phyloP scores from a whole-genome alignment of 2,113 vertebrate genomes.

The Limanda limanda region DNA sequence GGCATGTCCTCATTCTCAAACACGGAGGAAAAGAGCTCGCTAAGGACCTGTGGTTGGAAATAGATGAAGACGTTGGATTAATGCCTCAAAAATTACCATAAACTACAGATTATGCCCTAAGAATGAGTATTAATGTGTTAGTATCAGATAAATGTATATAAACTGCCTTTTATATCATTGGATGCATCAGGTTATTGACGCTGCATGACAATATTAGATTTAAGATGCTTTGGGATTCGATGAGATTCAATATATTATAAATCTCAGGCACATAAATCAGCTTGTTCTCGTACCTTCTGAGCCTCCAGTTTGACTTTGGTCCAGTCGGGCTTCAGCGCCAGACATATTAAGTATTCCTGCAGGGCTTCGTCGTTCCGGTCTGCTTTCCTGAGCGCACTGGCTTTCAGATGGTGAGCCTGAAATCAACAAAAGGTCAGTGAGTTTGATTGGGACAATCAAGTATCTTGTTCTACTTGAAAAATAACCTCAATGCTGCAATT shows the following conservation, averaged over 20 bases:
- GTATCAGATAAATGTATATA: not conserved
- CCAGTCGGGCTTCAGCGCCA: conserved; percentile 92
- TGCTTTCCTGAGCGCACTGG: conserved; percentile 85
- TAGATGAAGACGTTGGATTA: not conserved
- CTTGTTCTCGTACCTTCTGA: conserved; percentile 85
- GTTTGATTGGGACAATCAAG: not conserved
- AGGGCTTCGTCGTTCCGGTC: conserved; percentile 88
- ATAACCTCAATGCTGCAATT: too few relatives aligned
- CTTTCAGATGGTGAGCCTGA: conserved; percentile 90
- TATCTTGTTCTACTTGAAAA: not conserved
- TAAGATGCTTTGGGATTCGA: too few relatives aligned
- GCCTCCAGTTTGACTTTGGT: conserved; percentile 89
- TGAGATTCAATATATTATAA: not conserved
- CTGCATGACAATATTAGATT: too few relatives aligned
- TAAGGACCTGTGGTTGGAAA: conserved; percentile 83
- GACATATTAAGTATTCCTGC: conserved; percentile 90
- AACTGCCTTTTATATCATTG: too few relatives aligned
- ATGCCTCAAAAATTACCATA: too few relatives aligned
- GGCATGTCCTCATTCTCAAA: conserved; percentile 87
- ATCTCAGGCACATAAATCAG: not conserved
- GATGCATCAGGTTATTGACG: too few relatives aligned
- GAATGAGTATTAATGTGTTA: too few relatives aligned
- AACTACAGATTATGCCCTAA: too few relatives aligned
- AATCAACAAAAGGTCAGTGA: not conserved
- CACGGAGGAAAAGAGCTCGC: conserved; percentile 91